phyloP scores from a whole-genome alignment of 2,113 vertebrate genomes.

The Prolemur simus region DNA sequence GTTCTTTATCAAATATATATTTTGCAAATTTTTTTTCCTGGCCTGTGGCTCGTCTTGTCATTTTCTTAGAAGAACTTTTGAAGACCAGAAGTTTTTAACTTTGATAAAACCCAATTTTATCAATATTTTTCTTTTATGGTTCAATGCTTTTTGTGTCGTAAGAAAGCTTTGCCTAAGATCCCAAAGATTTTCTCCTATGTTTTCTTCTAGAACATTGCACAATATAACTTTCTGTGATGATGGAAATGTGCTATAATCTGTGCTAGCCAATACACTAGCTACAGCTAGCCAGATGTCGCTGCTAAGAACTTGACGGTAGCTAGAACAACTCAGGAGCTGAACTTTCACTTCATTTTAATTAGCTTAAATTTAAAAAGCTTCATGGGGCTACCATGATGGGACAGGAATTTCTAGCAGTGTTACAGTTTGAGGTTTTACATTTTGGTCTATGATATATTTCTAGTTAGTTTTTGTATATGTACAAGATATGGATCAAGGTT shows the following conservation, averaged over 20 bases:
- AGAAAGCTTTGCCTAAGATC: neutral
- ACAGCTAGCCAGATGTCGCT: neutral
- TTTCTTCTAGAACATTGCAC: neutral
- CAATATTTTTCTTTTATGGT: neutral
- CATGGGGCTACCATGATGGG: neutral
- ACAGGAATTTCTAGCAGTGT: neutral
- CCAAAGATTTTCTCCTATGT: neutral
- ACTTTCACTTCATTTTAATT: neutral
- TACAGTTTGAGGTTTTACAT: conserved; percentile 27
- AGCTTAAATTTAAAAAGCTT: neutral
- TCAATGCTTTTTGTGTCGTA: neutral
- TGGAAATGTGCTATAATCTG: neutral
- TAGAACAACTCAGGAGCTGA: neutral
- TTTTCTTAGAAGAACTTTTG: neutral
- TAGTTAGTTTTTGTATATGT: neutral
- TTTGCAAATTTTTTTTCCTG: neutral
- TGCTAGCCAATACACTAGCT: neutral
- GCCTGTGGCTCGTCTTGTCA: neutral
- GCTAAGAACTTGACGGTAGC: neutral
- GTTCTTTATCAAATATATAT: neutral
- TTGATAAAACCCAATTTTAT: neutral
- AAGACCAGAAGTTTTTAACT: neutral
- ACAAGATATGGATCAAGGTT: neutral
- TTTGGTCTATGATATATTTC: neutral
- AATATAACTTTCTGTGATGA: neutral